These are phyloP conservation scores for Cinclus cinclus DNA, from an alignment of 2,113 vertebrate genomes.

Conservation along the genomic window DNA sequence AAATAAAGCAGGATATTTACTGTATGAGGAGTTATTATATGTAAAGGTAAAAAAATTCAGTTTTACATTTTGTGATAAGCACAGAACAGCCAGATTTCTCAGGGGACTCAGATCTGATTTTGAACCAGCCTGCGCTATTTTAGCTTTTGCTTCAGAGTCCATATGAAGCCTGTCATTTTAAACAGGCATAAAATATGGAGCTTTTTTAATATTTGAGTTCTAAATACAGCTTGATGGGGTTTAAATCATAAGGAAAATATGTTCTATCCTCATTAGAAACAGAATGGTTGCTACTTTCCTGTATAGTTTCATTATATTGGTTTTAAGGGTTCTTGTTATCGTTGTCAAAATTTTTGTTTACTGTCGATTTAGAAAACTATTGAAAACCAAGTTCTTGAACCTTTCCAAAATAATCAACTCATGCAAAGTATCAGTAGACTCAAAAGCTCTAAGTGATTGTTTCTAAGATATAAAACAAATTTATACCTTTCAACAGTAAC, in stretches of 20 bases:
- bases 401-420: neutral
- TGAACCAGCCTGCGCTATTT: neutral
- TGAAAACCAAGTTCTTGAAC: neutral
- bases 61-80: neutral
- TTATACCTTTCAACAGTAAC: neutral
- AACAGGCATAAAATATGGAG: neutral
- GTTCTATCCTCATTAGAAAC: neutral
- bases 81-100: neutral
- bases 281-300: neutral
- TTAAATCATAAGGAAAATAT: neutral
- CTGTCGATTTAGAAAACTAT: neutral
- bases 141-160: constrained; percentile 13
- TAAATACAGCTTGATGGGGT: neutral
- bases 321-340: neutral
- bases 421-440: neutral
- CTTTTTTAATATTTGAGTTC: neutral
- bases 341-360: neutral
- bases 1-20: neutral
- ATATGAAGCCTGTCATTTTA: neutral
- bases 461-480: neutral
- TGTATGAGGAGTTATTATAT: neutral
- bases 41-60: neutral
- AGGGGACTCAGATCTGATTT: neutral
- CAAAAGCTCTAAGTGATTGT: neutral
- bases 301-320: neutral